Base-by-base conservation (phyloP, 2,797 vertebrate genomes). In the Premnoplex brunnescens region DNA sequence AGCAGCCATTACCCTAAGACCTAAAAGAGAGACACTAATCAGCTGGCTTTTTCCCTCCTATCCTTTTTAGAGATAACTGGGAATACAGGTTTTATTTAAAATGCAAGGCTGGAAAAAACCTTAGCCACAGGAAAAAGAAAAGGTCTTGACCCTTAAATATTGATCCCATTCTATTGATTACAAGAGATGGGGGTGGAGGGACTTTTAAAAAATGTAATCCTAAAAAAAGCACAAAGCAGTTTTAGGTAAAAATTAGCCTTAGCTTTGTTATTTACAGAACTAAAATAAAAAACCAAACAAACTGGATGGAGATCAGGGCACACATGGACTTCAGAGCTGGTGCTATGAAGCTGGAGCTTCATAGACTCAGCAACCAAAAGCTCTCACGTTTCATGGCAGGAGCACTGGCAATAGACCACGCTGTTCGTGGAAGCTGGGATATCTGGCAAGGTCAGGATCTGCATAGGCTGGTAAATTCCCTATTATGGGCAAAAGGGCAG, bases 1-100 rank as follows among this genome's bases (percentile, higher is more conserved):
- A 97, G 95, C 94, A 93, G 88, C 91, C 78, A 94, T 97, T 93
- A 87, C 94, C 82, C 84, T 91, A 88, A 96, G 96, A 93, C 91
- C 95, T 94, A 63, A 89, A 96, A 94, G 91, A 91, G 88, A 96
- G 37, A 95, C 93, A 87, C 96, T 92, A 77, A 95, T 96, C 87
- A 81, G 82, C 52, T 89, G 74, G 68, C 46, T 89, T 92, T 73
- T 83, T 88, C 54, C 56, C 59, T 95, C 64, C 71, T 84, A 90
- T 78, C 86, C 39, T 86, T 85, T 44, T 59, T 86, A 58, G 59
- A 95, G 90, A 94, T 95, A 89, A 71, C 89, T 85, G 62, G 32
- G 62, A 85, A 92, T 54, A 67, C 60, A 56, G 54, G 32, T 94
- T 95, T 94, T 91, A 14, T 85, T 80, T 91, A 76, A 92, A 91